Percentiles rank a stretch among this genome's conserved stretches.
Conservation (phyloP, 2,113 vertebrate species). For the Triplophysa siluroides region DNA sequence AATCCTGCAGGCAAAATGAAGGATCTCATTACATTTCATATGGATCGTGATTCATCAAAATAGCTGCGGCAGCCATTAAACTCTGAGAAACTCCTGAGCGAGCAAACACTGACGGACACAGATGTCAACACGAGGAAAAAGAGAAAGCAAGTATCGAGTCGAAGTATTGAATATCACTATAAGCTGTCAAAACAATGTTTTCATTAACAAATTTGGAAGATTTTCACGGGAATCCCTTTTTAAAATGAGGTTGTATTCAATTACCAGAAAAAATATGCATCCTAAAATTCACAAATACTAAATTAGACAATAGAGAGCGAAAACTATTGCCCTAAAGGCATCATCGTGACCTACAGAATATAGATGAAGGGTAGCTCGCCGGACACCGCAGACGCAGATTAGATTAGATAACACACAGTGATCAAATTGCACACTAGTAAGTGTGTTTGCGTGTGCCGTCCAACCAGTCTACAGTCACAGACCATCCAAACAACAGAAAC, state of each 20-base stretch:
- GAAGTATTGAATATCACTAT: neutral
- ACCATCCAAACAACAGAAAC: neutral
- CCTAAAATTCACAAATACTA: neutral
- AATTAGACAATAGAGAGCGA: neutral
- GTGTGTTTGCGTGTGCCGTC: neutral
- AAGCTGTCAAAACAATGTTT: neutral
- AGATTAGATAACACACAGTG: neutral
- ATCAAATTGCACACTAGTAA: neutral
- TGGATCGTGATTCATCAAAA: conserved; percentile 30
- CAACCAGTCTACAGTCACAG: neutral
- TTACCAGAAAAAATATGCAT: too few species aligned
- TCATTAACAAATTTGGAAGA: neutral
- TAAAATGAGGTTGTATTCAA: too few species aligned
- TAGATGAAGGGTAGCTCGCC: neutral
- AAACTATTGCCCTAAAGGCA: neutral
- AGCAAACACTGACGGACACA: neutral
- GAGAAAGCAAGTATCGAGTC: neutral
- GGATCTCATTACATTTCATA: conserved; percentile 21
- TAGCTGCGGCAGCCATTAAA: conserved; percentile 9
- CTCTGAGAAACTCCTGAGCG: neutral
- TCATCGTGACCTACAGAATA: neutral
- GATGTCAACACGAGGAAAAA: neutral
- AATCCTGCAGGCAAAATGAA: conserved; percentile 1
- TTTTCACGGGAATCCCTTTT: neutral
- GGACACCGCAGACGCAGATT: neutral